Evolutionary conservation across 1,140 invertebrate species (phyloP).

Genomic region (Drosophila navojoa): DNA sequence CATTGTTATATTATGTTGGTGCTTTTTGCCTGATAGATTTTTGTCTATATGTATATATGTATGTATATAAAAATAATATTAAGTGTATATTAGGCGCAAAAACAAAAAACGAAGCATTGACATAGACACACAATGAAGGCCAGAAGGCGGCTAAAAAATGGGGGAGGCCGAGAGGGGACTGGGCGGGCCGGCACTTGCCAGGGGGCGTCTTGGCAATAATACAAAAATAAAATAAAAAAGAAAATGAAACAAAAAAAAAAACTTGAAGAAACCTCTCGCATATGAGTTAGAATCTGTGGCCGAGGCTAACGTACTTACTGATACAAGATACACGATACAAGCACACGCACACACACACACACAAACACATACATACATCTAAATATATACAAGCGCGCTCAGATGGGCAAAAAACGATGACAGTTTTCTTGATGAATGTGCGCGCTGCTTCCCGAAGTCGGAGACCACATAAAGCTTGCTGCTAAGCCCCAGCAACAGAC

Average conservation of each 20-base stretch:
- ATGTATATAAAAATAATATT: constrained; percentile 50
- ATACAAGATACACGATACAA: constrained; percentile 62
- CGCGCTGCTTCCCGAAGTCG: constrained; percentile 49
- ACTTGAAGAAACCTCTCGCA: constrained; percentile 35
- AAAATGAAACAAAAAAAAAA: constrained; percentile 30
- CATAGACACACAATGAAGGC: constrained; percentile 41
- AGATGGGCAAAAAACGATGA: constrained; percentile 65
- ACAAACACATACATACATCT: constrained; percentile 22
- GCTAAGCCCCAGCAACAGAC: constrained; percentile 25
- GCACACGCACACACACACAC: constrained; percentile 41
- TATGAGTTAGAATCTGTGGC: constrained; percentile 68
- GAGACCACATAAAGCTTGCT: constrained; percentile 50
- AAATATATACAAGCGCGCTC: neutral
- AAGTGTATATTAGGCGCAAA: constrained; percentile 63
- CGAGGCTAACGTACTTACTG: constrained; percentile 69
- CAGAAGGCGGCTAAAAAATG: neutral
- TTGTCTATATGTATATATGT: constrained; percentile 6
- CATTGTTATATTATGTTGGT: constrained; percentile 16
- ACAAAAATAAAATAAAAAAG: constrained; percentile 43
- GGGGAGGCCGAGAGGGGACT: neutral
- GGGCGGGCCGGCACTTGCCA: constrained; percentile 5
- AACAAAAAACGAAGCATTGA: constrained; percentile 53
- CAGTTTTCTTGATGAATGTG: constrained; percentile 82
- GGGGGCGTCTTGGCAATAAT: constrained; percentile 33
- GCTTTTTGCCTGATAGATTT: neutral